A percentile compares a stretch with the other conserved stretches of the same genome.
These are phyloP conservation scores for Sepiola atlantica DNA, from an alignment of 2,888 invertebrate genomes.

Conservation along the genomic window DNA sequence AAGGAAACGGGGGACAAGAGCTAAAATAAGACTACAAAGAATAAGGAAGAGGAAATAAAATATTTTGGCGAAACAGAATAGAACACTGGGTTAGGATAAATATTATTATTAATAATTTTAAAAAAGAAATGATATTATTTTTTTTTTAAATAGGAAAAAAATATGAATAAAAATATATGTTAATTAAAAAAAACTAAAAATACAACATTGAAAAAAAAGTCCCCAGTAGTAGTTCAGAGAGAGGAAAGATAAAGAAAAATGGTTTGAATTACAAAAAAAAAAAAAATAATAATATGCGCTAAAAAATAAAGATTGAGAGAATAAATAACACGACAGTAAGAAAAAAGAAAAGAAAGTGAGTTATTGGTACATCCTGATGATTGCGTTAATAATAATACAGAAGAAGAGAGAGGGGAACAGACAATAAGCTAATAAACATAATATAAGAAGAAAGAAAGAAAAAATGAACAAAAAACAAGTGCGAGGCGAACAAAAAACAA, in stretches of 20 bases:
- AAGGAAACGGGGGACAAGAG: no score
- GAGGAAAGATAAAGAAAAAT: no score
- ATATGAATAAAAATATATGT: neutral
- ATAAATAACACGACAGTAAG: neutral
- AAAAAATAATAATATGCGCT: no score
- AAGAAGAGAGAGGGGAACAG: neutral
- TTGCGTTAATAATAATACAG: slow-evolving; percentile 19
- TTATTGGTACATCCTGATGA: neutral
- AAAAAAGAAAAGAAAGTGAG: neutral
- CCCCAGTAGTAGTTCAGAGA: neutral
- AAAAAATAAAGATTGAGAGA: neutral
- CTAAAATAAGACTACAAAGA: neutral
- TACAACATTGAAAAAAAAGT: neutral
- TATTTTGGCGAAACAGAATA: neutral
- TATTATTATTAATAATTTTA: neutral
- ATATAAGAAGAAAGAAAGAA: neutral
- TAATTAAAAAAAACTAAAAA: neutral
- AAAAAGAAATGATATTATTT: neutral
- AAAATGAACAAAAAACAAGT: neutral
- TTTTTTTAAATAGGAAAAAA: neutral
- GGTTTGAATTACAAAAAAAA: neutral
- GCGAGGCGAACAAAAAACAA: neutral
- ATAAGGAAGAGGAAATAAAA: slow-evolving; percentile 22
- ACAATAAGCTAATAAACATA: slow-evolving; percentile 3
- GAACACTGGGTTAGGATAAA: neutral